These are phyloP conservation scores for Triplophysa siluroides DNA, from an alignment of 2,113 vertebrate genomes.

Conservation along the genomic window DNA sequence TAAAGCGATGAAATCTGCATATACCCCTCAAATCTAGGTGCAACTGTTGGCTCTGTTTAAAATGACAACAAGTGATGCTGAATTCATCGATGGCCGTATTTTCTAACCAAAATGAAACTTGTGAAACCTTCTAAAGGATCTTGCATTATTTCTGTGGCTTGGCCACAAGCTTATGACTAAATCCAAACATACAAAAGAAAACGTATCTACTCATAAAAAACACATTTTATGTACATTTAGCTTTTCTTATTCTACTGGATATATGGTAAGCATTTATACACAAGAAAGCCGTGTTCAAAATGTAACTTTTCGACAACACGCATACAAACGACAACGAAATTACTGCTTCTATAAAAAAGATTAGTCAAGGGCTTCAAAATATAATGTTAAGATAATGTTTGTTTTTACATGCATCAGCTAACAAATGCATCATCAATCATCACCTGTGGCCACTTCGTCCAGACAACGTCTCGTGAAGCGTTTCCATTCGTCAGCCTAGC, in stretches of 20 bases:
- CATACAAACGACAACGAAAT: constrained; percentile 58
- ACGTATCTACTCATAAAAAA: constrained; percentile 56
- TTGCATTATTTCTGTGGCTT: constrained; percentile 49
- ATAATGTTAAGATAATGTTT: constrained; percentile 43
- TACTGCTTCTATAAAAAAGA: constrained; percentile 54
- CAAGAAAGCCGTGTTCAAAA: constrained; percentile 63
- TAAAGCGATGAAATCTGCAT: constrained; percentile 59
- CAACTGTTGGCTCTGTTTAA: constrained; percentile 43
- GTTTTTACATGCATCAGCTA: constrained; percentile 61
- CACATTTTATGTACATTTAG: constrained; percentile 59
- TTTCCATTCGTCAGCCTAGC: constrained; percentile 20
- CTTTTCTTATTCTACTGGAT: constrained; percentile 54
- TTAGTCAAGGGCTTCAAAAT: constrained; percentile 57
- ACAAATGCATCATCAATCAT: constrained; percentile 52
- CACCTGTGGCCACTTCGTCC: constrained; percentile 48
- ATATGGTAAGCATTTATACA: constrained; percentile 63
- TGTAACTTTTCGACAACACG: constrained; percentile 58
- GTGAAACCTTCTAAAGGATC: constrained; percentile 52
- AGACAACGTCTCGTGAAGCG: not conserved
- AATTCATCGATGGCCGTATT: constrained; percentile 39
- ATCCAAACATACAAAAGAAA: constrained; percentile 57
- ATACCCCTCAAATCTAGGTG: constrained; percentile 57
- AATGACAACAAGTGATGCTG: constrained; percentile 48
- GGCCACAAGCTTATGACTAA: constrained; percentile 58
- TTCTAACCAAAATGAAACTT: constrained; percentile 34